phyloP scores from a whole-genome alignment of 2,888 invertebrate genomes.

The Thera britannica region DNA sequence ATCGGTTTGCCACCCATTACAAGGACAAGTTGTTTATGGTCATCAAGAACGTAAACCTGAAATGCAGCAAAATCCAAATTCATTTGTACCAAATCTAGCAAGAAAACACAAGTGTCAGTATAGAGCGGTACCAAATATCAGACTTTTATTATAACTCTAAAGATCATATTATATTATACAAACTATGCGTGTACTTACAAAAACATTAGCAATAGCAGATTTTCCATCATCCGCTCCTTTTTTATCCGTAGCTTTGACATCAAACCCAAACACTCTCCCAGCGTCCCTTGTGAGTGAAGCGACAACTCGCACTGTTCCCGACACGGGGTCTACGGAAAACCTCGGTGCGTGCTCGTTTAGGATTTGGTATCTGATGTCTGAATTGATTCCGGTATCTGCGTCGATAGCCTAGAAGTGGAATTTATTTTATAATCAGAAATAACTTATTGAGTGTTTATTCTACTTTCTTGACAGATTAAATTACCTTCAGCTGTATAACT shows the following conservation, averaged over 20 bases:
- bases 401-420: slow-evolving; percentile 87
- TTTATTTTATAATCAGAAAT: background rate
- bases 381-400: slow-evolving; percentile 89
- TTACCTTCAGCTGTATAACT: slow-evolving; percentile 89
- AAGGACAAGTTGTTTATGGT: slow-evolving; percentile 91
- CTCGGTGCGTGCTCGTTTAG: slow-evolving; percentile 90
- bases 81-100: background rate
- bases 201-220: slow-evolving; percentile 93
- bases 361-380: slow-evolving; percentile 92
- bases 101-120: too few species aligned
- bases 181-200: slow-evolving; percentile 84
- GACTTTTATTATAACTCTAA: background rate
- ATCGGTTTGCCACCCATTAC: slow-evolving; percentile 91
- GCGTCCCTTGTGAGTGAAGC: slow-evolving; percentile 88
- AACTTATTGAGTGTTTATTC: background rate
- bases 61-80: slow-evolving; percentile 33
- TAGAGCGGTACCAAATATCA: too few species aligned
- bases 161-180: background rate
- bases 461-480: background rate
- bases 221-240: slow-evolving; percentile 92
- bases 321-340: slow-evolving; percentile 91
- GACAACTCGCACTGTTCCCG: slow-evolving; percentile 90
- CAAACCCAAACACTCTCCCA: slow-evolving; percentile 92
- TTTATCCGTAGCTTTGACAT: slow-evolving; percentile 94
- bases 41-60: slow-evolving; percentile 92